A percentile compares a stretch with the other conserved stretches of the same genome.
Conservation (phyloP, 23 tunicate species). For the Halocynthia aurantium region DNA sequence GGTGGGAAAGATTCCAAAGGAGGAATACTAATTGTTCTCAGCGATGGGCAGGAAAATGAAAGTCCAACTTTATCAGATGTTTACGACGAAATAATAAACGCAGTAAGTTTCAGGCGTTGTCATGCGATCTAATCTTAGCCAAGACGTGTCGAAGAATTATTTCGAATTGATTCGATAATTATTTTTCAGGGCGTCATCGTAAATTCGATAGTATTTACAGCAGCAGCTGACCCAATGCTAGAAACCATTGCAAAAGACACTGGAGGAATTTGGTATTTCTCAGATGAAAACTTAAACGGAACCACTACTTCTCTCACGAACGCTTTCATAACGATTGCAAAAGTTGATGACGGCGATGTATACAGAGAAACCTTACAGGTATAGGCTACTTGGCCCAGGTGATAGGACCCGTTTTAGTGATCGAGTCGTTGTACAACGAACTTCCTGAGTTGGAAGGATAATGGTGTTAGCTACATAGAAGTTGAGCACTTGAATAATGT, state of each 20-base stretch:
- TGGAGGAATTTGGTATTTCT: constrained; percentile 54
- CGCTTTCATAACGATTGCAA: constrained; percentile 33
- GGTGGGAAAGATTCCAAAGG: constrained; percentile 32
- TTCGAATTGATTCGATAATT: too few species aligned
- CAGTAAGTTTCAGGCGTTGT: constrained; percentile 15
- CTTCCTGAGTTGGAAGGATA: too few species aligned
- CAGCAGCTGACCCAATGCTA: constrained; percentile 36
- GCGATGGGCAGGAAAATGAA: constrained; percentile 64
- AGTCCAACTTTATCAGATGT: constrained; percentile 34
- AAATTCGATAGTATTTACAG: constrained; percentile 40
- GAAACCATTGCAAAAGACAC: constrained; percentile 26
- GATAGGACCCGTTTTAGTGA: neutral
- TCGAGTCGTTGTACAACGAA: neutral
- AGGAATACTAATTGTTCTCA: constrained; percentile 54
- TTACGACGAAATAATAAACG: constrained; percentile 21
- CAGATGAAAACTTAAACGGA: constrained; percentile 15
- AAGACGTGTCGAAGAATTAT: neutral
- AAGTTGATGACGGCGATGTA: constrained; percentile 49
- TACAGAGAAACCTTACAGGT: constrained; percentile 65
- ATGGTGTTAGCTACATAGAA: too few species aligned
- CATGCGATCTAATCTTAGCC: neutral
- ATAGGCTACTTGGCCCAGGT: too few species aligned
- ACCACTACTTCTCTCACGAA: constrained; percentile 25
- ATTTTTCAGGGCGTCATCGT: constrained; percentile 46
- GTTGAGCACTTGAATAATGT: neutral